A percentile compares a stretch with the other conserved stretches of the same genome.
These are phyloP conservation scores for Globia sparganii DNA, from an alignment of 2,888 invertebrate species.

Conservation along the genomic window DNA sequence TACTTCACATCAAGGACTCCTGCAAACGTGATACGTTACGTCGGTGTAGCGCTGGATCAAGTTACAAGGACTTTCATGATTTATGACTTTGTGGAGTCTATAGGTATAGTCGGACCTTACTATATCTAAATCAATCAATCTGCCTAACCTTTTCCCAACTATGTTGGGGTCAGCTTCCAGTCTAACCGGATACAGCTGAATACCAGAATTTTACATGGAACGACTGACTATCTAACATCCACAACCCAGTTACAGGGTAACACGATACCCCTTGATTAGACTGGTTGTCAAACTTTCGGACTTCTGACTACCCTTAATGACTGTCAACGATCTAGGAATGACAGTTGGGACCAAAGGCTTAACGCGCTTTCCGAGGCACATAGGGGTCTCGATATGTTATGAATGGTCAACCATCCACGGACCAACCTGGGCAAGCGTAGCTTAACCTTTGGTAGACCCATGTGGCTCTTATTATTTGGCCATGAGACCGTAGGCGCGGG, in stretches of 20 bases:
- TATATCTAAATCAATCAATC: not conserved
- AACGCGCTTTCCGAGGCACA: not conserved
- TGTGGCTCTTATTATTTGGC: not conserved
- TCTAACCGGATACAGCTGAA: not conserved
- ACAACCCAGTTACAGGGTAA: not conserved
- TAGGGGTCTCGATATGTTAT: not conserved
- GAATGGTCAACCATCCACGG: not conserved
- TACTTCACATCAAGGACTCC: slow-evolving; percentile 54
- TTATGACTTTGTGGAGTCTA: slow-evolving; percentile 6
- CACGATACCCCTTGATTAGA: not conserved
- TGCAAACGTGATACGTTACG: slow-evolving; percentile 26
- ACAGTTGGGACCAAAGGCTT: not conserved
- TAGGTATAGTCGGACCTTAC: not conserved
- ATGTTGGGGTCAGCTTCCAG: not conserved
- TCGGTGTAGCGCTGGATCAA: slow-evolving; percentile 25
- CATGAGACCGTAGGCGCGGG: too few relatives aligned
- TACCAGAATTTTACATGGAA: not conserved
- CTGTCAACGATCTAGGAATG: not conserved
- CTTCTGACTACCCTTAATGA: not conserved
- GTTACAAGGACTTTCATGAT: slow-evolving; percentile 42
- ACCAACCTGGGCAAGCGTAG: not conserved
- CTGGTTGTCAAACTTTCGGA: not conserved
- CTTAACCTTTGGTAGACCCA: not conserved
- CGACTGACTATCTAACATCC: not conserved
- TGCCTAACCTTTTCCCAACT: not conserved